Evolutionary conservation across 2,113 vertebrate genomes (phyloP), one percentile per base, ranked within the genome.

Genomic region (Salvelinus fontinalis): DNA sequence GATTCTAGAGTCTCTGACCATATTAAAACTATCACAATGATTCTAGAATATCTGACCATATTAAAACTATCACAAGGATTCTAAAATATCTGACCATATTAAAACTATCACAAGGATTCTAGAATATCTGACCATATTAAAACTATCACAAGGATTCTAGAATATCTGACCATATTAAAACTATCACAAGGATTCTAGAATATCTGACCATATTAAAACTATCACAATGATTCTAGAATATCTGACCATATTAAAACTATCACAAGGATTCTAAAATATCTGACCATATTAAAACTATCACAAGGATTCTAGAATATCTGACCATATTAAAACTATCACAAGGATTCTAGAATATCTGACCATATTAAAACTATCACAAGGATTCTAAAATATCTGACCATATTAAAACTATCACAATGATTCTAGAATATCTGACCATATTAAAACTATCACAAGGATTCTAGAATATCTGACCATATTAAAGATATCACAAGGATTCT

Each of bases 201-300:
- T 22, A 0, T 0, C n/a, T 20, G n/a, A 16, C 18, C 59, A 60
- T 16, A n/a, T 14, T 1, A 20, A 2, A 60, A 0, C 0, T 54
- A 4, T 13, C 3, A 54, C 59, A 60, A 22, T 3, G 14, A 16
- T 60, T 20, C 54, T 57, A 16, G 54, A 57, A 2, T 22, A 0
- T 0, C n/a, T 20, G n/a, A 16, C 18, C 59, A 60, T 4, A n/a
- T 14, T 1, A 20, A 0, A 60, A 1, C 0, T 16, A 0, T 13
- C 12, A 54, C 59, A 62, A 22, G 3, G 14, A 16, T 62, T 20
- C 54, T 57, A 16, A 16, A 57, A 2, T 22, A 0, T 0, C n/a
- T 20, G n/a, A 5, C 18, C 59, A 62, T 16, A n/a, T 14, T 0
- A 6, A 2, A 62, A 0, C 0, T 18, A 4, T 13, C 12, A 54